Evolutionary conservation across 2,797 vertebrate genomes (phyloP), one percentile per base, ranked within the genome.

Genomic region (Lacerta bilineata): DNA sequence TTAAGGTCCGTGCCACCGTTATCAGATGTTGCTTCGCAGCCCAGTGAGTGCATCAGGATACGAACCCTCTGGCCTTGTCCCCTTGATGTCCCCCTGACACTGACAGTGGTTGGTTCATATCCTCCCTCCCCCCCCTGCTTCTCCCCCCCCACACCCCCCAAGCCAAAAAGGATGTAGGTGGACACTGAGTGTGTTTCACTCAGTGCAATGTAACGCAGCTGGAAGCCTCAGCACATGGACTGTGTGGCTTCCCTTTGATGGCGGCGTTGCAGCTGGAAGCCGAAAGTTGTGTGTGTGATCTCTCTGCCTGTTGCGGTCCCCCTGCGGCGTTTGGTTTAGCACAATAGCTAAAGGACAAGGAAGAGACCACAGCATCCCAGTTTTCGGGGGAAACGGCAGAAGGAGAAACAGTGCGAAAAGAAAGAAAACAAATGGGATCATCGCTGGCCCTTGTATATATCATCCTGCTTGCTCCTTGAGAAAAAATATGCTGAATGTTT

Each of bases 231-330:
- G 9, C 41, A 27, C 27, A 55, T 23, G n/a, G 66, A 36, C n/a
- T n/a, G 27, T 46, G 2, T 29, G 29, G 20, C 72, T 89, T 80
- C 71, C 55, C 76, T 82, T 93, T 84, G 75, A 7, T 46, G n/a
- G 6, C 2, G 17, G 33, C 86, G 25, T 86, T 85, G 7, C 68
- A 75, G 13, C 71, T 89, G 74, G 74, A 80, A n/a, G 76, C 4
- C 85, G 15, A 80, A 87, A 1, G 0, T 66, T 68, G 10, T 71
- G 2, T 71, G 4, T 55, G 50, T 76, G 17, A 88, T 78, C 29
- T 85, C 3, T 17, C 69, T 86, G 43, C 43, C 59, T 0, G 17
- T 29, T 8, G 10, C 27, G 61, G 81, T 69, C 64, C 5, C 1
- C 36, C 80, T 1, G 55, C 20, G 17, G 36, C 50, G 1, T 90